Evolutionary conservation across 1,140 invertebrate species (phyloP), one percentile per base, ranked within the genome.

Genomic region (Drosophila orena): DNA sequence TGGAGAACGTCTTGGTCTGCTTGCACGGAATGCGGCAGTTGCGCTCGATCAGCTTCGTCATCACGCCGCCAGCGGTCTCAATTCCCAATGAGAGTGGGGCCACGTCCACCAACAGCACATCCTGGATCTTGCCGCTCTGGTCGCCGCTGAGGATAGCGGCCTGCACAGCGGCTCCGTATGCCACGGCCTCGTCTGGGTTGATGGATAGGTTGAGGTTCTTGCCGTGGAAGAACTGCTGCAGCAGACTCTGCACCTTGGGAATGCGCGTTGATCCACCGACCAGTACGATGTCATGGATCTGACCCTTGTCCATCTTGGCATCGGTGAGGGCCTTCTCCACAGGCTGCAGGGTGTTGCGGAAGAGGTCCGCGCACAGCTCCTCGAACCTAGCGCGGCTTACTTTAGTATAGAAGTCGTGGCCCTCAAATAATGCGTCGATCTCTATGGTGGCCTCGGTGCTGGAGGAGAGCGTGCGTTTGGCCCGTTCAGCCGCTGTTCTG

Each of bases 381-480:
- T 98, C 97, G 89, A 97, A 97, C 46, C 96, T 93, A 8, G 97
- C 97, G 77, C 97, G 94, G n/a, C 96, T 96, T 34, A 98, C 94
- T 88, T 95, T 96, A 0, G 96, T 96, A 92, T 97, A 97, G 91
- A 97, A 97, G 91, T 98, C 97, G 14, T 96, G 93, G 2, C 96
- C 95, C 68, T 96, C 95, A 64, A 94, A 94, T 8, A 96, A 90
- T 7, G 95, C 95, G 84, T 96, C 95, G 34, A 96, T 95, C 93
- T 96, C 95, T 59, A 96, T 92, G 83, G 93, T 95, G 1, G 95
- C 94, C 93, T 95, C 94, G 8, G 94, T 94, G 77, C 93, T 94
- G 0, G 94, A 95, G 1, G 95, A 95, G 7, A 95, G 78, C 0
- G 94, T 95, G 71, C 95, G 93, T 91, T 95, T 95, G 3, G 95